phyloP scores from a whole-genome alignment of 2,888 invertebrate genomes.

The Andrena fulva region DNA sequence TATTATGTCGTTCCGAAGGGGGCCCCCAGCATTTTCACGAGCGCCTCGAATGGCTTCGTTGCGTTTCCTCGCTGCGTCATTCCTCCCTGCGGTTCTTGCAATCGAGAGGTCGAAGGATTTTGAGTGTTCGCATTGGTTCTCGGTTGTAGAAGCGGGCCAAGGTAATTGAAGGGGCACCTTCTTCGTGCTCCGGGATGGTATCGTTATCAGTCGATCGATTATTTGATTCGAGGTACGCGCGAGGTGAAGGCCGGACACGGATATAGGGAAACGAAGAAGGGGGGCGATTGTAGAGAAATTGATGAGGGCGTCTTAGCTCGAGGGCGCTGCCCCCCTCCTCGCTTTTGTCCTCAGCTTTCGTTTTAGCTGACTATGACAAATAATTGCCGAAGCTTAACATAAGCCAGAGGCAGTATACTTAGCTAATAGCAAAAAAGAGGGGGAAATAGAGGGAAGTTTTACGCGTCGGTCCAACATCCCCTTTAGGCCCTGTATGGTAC shows the following conservation, averaged over 20 bases:
- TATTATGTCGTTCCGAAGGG: conserved; percentile 75
- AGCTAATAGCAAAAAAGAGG: conserved; percentile 82
- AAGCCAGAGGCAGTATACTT: conserved; percentile 82
- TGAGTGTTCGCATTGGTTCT: not conserved
- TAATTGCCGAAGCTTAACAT: conserved; percentile 83
- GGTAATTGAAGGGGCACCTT: not conserved
- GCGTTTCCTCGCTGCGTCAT: conserved; percentile 47
- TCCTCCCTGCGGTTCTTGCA: conserved; percentile 16
- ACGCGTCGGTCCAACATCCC: conserved; percentile 8
- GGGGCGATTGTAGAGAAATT: conserved; percentile 59
- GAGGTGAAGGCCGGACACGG: conserved; percentile 33
- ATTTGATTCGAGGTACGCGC: too few relatives aligned
- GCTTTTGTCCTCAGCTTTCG: conserved; percentile 66
- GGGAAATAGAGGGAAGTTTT: conserved; percentile 35
- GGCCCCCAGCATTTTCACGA: conserved; percentile 58
- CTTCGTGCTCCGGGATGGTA: not conserved
- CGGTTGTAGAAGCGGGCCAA: too few relatives aligned
- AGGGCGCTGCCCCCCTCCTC: conserved; percentile 28
- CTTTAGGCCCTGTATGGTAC: not conserved
- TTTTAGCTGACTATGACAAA: conserved; percentile 81
- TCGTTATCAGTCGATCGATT: too few relatives aligned
- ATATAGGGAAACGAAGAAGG: conserved; percentile 17
- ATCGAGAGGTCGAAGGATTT: not conserved
- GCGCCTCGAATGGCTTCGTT: conserved; percentile 49
- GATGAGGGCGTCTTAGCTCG: conserved; percentile 64